These are phyloP conservation scores for Alfaro cultratus DNA, from an alignment of 2,797 vertebrate species.

Conservation along the genomic window DNA sequence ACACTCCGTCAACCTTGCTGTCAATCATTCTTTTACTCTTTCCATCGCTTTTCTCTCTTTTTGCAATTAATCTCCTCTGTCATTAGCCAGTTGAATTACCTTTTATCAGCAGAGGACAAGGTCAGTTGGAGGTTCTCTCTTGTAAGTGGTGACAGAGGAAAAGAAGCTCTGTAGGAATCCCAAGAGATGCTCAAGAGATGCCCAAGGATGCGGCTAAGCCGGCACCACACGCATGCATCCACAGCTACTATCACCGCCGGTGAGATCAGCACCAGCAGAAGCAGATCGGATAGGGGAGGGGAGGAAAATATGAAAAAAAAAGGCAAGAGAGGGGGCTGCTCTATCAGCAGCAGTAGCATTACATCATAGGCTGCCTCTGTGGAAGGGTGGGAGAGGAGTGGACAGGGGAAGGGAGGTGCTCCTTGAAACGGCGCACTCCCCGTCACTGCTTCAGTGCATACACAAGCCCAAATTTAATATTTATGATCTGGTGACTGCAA, in stretches of 20 bases:
- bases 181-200: constrained; percentile 80
- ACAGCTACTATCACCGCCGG: constrained; percentile 69
- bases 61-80: constrained; percentile 53
- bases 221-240: constrained; percentile 70
- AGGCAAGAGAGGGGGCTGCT: constrained; percentile 76
- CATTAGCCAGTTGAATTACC: constrained; percentile 69
- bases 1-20: constrained; percentile 58
- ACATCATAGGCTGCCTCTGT: constrained; percentile 84
- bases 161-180: constrained; percentile 81
- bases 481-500: constrained; percentile 63
- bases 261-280: constrained; percentile 63
- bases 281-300: constrained; percentile 72
- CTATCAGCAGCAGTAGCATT: constrained; percentile 83
- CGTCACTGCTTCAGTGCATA: constrained; percentile 52
- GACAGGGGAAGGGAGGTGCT: constrained; percentile 74
- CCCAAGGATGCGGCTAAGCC: constrained; percentile 77
- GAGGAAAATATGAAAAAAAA: constrained; percentile 26
- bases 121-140: constrained; percentile 56
- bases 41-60: constrained; percentile 11
- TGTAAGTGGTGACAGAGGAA: constrained; percentile 70
- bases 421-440: constrained; percentile 70
- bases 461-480: constrained; percentile 66
- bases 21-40: constrained; percentile 39
- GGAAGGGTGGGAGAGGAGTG: constrained; percentile 75
- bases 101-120: constrained; percentile 64